Percentiles rank a stretch among this genome's conserved stretches.
Conservation (phyloP, 2,888 invertebrate species). For the Lumbricus terrestris region DNA sequence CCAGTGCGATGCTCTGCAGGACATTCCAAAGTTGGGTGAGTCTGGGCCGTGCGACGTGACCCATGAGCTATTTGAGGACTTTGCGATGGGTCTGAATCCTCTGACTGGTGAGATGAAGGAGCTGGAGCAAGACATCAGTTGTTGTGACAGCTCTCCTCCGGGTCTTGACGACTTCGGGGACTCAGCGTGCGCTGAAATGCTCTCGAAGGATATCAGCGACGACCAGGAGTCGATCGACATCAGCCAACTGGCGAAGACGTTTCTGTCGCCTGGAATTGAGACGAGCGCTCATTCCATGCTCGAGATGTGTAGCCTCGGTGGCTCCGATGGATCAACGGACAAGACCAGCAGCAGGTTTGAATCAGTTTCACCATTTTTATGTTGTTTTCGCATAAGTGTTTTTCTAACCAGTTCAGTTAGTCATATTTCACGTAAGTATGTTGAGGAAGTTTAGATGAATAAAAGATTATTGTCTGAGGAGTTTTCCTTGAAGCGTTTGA, state of each 20-base stretch:
- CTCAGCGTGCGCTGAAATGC: not conserved
- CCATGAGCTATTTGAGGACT: not conserved
- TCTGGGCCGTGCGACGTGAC: not conserved
- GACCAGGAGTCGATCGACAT: not conserved
- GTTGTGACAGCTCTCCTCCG: not conserved
- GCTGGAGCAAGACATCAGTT: not conserved
- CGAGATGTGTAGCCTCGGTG: not conserved
- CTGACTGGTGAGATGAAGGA: not conserved
- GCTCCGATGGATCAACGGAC: not conserved
- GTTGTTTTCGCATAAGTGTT: not conserved
- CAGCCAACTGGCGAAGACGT: not conserved
- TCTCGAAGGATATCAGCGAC: not conserved
- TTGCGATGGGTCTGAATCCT: not conserved
- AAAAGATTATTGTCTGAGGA: no score
- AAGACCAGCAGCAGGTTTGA: not conserved
- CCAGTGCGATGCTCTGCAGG: not conserved
- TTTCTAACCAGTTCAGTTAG: not conserved
- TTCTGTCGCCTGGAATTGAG: conserved; percentile 1
- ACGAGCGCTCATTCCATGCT: not conserved
- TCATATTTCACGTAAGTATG: no score
- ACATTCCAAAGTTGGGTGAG: conserved; percentile 15
- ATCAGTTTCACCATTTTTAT: not conserved
- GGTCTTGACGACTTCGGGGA: not conserved
- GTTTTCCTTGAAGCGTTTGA: not conserved
- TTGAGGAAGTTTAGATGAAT: no score